phyloP scores from a whole-genome alignment of 2,797 vertebrate genomes.

The Cuniculus paca region DNA sequence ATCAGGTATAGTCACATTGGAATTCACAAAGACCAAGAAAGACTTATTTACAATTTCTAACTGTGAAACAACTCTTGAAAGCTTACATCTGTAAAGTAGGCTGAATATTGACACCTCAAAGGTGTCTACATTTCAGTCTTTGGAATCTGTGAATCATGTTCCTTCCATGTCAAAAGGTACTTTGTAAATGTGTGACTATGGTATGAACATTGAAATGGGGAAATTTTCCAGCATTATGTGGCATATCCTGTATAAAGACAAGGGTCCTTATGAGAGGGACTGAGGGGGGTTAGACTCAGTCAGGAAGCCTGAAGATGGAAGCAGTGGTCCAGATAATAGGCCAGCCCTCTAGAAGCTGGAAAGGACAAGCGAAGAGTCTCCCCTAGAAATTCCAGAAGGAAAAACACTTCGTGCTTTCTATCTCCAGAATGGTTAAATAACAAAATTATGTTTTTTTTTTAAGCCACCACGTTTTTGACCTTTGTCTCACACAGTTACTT shows the following conservation, averaged over 20 bases:
- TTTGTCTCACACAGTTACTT: background rate
- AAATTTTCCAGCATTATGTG: background rate
- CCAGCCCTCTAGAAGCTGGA: background rate
- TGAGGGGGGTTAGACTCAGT: background rate
- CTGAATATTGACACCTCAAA: background rate
- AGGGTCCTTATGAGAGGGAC: background rate
- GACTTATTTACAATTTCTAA: background rate
- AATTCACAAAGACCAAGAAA: background rate
- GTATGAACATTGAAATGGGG: background rate
- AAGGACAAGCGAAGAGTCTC: background rate
- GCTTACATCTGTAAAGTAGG: background rate
- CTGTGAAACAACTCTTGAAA: background rate
- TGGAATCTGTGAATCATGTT: conserved; percentile 16
- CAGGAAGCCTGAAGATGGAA: background rate
- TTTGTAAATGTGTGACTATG: background rate
- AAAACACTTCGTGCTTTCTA: background rate
- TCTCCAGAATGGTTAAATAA: background rate
- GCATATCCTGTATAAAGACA: background rate
- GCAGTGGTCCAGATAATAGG: background rate
- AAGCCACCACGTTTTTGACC: background rate
- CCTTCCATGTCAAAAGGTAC: background rate
- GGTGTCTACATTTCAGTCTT: background rate
- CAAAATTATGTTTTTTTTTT: background rate
- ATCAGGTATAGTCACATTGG: background rate
- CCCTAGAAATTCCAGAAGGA: background rate